Conservation (phyloP, 2,113 vertebrate species). For the Syrmaticus mikado region DNA sequence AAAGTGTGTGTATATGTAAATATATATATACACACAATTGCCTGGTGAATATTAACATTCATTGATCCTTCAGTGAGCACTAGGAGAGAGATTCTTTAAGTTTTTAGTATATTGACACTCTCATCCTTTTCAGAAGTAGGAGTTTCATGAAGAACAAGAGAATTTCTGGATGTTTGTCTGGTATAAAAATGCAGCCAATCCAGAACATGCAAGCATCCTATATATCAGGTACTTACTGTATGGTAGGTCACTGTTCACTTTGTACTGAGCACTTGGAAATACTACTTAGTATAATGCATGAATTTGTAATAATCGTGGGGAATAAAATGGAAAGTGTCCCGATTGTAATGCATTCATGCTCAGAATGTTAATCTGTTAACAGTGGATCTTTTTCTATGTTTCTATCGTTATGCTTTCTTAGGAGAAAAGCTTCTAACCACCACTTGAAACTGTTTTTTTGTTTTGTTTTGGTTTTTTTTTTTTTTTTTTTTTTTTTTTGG, state of each 20-base stretch:
- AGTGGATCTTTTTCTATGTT: rapidly evolving
- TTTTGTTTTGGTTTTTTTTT: too few species aligned
- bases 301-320: background rate
- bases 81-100: background rate
- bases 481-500: too few species aligned
- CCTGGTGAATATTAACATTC: background rate
- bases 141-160: constrained; percentile 91
- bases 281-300: rapidly evolving
- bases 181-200: constrained; percentile 83
- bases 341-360: background rate
- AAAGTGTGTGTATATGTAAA: too few species aligned
- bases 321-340: background rate
- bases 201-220: constrained; percentile 73
- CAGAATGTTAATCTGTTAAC: background rate
- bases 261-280: background rate
- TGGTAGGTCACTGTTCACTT: background rate
- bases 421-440: background rate
- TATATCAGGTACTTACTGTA: constrained; percentile 77
- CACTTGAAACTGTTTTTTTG: background rate
- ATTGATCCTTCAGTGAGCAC: background rate
- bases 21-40: background rate
- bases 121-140: constrained; percentile 82
- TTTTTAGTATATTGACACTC: background rate
- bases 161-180: constrained; percentile 91
- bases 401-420: background rate